Percentiles rank a stretch among this genome's conserved stretches.
Conservation (phyloP, 2,888 invertebrate species). For the Drosophila lacicola region DNA sequence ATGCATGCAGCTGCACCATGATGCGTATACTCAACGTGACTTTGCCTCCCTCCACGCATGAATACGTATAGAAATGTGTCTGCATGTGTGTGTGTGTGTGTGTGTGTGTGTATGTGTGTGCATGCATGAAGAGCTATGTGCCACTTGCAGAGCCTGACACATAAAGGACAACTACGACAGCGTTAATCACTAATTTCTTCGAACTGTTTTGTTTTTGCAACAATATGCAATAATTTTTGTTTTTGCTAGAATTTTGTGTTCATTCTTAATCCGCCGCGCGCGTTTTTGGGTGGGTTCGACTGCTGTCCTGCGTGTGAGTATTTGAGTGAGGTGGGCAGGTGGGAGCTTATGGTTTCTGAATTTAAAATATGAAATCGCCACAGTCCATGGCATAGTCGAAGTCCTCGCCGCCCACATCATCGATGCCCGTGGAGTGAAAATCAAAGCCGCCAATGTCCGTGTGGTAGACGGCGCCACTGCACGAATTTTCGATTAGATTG, state of each 20-base stretch:
- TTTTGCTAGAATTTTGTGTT: background rate
- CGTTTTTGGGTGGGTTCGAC: slow-evolving; percentile 42
- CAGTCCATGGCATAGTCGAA: slow-evolving; percentile 91
- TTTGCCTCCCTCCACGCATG: background rate
- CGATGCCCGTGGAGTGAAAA: slow-evolving; percentile 85
- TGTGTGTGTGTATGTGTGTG: background rate
- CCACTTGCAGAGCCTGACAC: slow-evolving; percentile 35
- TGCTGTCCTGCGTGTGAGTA: slow-evolving; percentile 15
- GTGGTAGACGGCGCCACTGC: slow-evolving; percentile 88
- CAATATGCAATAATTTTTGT: slow-evolving; percentile 6
- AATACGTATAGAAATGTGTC: background rate
- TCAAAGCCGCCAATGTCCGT: slow-evolving; percentile 88
- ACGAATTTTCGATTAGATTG: slow-evolving; percentile 87
- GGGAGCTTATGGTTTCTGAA: slow-evolving; percentile 1
- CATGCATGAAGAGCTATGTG: slow-evolving; percentile 1
- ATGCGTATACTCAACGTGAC: slow-evolving; percentile 42
- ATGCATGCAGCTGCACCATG: slow-evolving; percentile 1
- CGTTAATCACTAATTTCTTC: slow-evolving; percentile 34
- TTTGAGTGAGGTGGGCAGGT: background rate
- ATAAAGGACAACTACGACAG: slow-evolving; percentile 13
- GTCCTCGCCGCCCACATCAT: slow-evolving; percentile 86
- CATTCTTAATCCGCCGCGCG: slow-evolving; percentile 8
- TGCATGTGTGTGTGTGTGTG: background rate
- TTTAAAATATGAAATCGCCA: slow-evolving; percentile 90
- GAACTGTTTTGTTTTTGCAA: slow-evolving; percentile 17